phyloP scores from a whole-genome alignment of 2,113 vertebrate species.

The Otolemur garnettii region DNA sequence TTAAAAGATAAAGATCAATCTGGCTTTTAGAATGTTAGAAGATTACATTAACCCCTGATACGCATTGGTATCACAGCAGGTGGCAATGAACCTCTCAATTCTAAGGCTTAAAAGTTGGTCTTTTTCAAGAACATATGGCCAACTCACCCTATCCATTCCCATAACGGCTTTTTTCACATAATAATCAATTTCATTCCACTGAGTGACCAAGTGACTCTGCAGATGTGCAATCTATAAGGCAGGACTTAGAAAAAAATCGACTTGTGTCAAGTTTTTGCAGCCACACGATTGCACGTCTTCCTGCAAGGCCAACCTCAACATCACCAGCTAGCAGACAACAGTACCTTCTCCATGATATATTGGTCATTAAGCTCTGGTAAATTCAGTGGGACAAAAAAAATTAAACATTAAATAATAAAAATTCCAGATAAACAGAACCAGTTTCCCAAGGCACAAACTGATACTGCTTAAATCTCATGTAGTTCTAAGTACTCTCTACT shows the following conservation, averaged over 20 bases:
- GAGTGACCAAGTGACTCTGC: neutral
- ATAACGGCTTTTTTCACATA: neutral
- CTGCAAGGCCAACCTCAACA: neutral
- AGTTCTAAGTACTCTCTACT: neutral
- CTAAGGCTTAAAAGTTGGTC: neutral
- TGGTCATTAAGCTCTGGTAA: neutral
- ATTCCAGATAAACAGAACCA: neutral
- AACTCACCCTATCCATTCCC: neutral
- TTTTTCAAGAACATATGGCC: neutral
- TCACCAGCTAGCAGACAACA: neutral
- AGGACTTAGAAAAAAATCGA: neutral
- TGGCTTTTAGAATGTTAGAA: slow-evolving; percentile 66
- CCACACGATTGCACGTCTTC: neutral
- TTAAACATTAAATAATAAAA: neutral
- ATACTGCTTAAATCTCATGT: neutral
- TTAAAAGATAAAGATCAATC: slow-evolving; percentile 70
- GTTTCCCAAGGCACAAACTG: neutral
- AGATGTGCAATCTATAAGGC: neutral
- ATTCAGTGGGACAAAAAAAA: neutral
- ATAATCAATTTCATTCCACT: neutral
- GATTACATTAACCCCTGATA: slow-evolving; percentile 52
- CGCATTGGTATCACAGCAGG: neutral
- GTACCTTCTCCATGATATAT: neutral
- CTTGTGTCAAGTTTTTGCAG: neutral
- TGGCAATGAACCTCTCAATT: slow-evolving; percentile 11